Evolutionary conservation across 2,797 vertebrate genomes (phyloP).

Genomic region (Tamandua tetradactyla): DNA sequence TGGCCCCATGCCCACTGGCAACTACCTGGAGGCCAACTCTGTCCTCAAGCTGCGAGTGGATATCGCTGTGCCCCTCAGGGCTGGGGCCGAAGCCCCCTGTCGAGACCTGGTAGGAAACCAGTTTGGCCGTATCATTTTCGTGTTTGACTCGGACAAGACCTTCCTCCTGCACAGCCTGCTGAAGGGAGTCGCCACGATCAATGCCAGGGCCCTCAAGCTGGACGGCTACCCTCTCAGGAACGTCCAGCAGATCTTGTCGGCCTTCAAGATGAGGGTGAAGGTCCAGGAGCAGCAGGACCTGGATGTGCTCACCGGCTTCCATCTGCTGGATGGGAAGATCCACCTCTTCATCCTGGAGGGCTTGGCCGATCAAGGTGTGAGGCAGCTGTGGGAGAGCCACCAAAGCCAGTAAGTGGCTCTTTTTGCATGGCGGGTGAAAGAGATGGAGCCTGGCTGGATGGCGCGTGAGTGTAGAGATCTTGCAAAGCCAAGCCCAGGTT

Average conservation of each 20-base stretch:
- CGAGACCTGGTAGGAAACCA: constrained; percentile 41
- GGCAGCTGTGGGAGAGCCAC: constrained; percentile 87
- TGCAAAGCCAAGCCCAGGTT: not conserved
- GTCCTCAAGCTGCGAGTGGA: constrained; percentile 89
- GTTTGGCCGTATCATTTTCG: constrained; percentile 88
- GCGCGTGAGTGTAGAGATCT: not conserved
- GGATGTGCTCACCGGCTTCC: constrained; percentile 91
- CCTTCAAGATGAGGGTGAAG: constrained; percentile 79
- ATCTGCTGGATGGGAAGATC: constrained; percentile 86
- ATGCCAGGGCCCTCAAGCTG: constrained; percentile 85
- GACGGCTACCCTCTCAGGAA: constrained; percentile 64
- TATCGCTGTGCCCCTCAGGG: constrained; percentile 82
- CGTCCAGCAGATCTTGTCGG: constrained; percentile 79
- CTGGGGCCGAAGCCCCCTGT: not conserved
- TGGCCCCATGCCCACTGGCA: constrained; percentile 79
- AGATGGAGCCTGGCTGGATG: too few relatives aligned
- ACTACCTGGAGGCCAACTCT: constrained; percentile 87
- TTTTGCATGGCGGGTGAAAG: not conserved
- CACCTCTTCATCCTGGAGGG: constrained; percentile 92
- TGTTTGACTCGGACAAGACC: constrained; percentile 82
- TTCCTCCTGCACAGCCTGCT: constrained; percentile 81
- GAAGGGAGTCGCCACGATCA: constrained; percentile 86
- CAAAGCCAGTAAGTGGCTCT: constrained; percentile 83
- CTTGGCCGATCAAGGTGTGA: constrained; percentile 87
- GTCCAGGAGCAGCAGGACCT: constrained; percentile 78